Percentiles rank a stretch among this genome's conserved stretches.
Conservation (phyloP, 2,888 invertebrate genomes). For the Lasius fuliginosus region DNA sequence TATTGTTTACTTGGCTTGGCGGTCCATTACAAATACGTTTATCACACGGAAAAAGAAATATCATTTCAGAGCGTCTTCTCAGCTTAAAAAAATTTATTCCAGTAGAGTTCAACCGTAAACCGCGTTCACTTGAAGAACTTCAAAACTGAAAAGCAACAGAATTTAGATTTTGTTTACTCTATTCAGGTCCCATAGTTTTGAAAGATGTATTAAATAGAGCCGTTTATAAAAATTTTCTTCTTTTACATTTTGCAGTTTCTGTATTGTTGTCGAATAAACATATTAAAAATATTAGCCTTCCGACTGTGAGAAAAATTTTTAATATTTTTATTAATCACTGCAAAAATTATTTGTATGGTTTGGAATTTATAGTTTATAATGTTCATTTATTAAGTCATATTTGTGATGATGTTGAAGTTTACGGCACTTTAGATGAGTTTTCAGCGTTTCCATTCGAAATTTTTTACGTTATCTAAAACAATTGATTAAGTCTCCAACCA, state of each 20-base stretch:
- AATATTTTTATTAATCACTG: not conserved
- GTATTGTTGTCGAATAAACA: not conserved
- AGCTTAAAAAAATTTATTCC: not conserved
- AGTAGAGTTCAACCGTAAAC: not conserved
- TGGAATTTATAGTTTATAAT: slow-evolving; percentile 11
- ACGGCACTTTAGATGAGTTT: not conserved
- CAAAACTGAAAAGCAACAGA: not conserved
- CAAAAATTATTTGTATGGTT: not conserved
- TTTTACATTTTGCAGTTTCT: not conserved
- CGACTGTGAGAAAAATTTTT: not conserved
- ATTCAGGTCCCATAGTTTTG: not conserved
- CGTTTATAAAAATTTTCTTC: not conserved
- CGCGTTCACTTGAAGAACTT: not conserved
- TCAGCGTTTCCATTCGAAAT: not conserved
- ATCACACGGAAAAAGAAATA: not conserved
- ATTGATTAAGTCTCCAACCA: not conserved
- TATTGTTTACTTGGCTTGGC: not conserved
- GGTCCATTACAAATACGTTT: not conserved
- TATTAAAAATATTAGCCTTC: not conserved
- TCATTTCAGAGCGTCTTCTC: not conserved
- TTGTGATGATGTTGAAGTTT: slow-evolving; percentile 10
- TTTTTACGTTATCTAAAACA: not conserved
- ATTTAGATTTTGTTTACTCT: not conserved
- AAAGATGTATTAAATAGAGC: not conserved
- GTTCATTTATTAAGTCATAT: slow-evolving; percentile 3